These are phyloP conservation scores for Oceanodroma leucorhoa DNA, from an alignment of 2,797 vertebrate species.

Conservation along the genomic window DNA sequence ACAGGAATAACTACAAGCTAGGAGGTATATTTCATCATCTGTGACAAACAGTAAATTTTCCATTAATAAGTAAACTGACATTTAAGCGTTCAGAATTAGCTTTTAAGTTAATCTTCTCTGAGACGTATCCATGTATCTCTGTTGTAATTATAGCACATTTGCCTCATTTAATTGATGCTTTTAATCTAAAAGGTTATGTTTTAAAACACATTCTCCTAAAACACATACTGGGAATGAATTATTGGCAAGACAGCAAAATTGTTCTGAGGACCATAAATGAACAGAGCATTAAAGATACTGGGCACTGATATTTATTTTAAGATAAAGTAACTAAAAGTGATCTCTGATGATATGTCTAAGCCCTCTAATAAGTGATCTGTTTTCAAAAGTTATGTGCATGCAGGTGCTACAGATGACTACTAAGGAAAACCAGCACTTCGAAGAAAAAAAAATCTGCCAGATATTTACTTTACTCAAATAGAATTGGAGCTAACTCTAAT, in stretches of 20 bases:
- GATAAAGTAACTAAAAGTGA: neutral
- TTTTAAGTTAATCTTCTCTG: slow-evolving; percentile 39
- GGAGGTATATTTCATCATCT: slow-evolving; percentile 7
- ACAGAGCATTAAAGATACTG: neutral
- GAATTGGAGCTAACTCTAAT: neutral
- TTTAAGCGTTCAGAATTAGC: slow-evolving; percentile 27
- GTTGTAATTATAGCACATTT: slow-evolving; percentile 45
- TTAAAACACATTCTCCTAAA: slow-evolving; percentile 33
- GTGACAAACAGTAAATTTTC: slow-evolving; percentile 10
- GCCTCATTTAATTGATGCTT: slow-evolving; percentile 42
- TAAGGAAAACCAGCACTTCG: neutral
- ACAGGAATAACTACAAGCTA: neutral
- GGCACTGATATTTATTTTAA: neutral
- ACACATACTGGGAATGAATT: neutral
- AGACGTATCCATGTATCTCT: neutral
- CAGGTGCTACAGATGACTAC: neutral
- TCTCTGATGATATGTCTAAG: neutral
- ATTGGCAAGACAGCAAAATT: slow-evolving; percentile 1
- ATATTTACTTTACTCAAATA: neutral
- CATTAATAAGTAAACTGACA: slow-evolving; percentile 48
- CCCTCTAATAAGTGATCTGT: neutral
- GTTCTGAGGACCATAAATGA: neutral
- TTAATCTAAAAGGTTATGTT: slow-evolving; percentile 49
- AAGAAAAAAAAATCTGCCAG: neutral
- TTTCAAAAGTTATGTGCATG: neutral